Percentiles rank a stretch among this genome's conserved stretches.
Conservation (phyloP, 1,140 invertebrate species). For the Berghia stephanieae region DNA sequence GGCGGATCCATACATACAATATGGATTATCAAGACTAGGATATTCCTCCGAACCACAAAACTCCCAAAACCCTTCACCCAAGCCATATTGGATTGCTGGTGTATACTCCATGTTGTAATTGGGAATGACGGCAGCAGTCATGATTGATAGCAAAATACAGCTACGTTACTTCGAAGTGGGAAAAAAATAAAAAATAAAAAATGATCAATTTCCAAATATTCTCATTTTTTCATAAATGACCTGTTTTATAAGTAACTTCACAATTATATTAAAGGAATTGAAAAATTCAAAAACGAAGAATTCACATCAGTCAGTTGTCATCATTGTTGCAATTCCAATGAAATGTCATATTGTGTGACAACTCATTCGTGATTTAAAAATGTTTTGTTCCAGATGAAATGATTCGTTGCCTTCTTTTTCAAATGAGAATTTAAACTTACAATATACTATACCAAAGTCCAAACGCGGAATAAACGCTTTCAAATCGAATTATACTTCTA, state of each 20-base stretch:
- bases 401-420: background rate
- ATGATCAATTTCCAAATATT: background rate
- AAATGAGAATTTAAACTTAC: background rate
- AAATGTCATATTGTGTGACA: too few relatives aligned
- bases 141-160: background rate
- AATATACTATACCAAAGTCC: background rate
- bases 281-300: too few relatives aligned
- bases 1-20: background rate
- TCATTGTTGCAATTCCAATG: too few relatives aligned
- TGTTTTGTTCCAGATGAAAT: background rate
- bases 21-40: conserved; percentile 37
- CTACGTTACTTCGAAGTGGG: background rate
- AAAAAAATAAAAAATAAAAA: background rate
- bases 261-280: too few relatives aligned
- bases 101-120: background rate
- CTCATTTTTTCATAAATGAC: background rate
- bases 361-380: too few relatives aligned
- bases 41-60: conserved; percentile 53
- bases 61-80: conserved; percentile 60
- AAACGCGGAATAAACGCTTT: background rate
- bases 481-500: background rate
- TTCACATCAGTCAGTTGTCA: too few relatives aligned
- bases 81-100: background rate
- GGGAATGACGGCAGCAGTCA: background rate
- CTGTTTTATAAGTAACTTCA: too few relatives aligned